Percentiles rank a stretch among this genome's conserved stretches.
Evolutionary conservation across 2,888 invertebrate genomes (phyloP).

Genomic region (Lasioglossum marginatum): DNA sequence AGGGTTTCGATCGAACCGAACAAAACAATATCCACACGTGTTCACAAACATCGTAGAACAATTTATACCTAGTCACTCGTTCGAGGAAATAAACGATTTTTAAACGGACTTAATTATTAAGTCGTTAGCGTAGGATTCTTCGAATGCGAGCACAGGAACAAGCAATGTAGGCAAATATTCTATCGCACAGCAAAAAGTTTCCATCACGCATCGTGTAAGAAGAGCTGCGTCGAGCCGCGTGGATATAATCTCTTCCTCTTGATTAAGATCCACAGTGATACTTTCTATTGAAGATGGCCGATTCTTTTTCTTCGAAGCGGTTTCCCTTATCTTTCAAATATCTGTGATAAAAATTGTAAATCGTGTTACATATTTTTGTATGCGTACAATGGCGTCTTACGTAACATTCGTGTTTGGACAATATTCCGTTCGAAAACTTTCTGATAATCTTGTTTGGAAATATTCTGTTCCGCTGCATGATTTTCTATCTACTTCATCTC

Average conservation of each 20-base stretch:
- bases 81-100: background rate
- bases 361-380: background rate
- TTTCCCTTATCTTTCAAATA: background rate
- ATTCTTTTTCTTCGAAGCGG: background rate
- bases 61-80: background rate
- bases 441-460: background rate
- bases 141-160: background rate
- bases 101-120: background rate
- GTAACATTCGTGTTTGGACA: background rate
- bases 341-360: background rate
- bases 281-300: background rate
- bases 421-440: background rate
- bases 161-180: slow-evolving; percentile 41
- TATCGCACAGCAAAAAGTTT: slow-evolving; percentile 74
- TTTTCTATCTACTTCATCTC: background rate
- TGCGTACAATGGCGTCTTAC: background rate
- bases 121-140: background rate
- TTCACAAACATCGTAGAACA: background rate
- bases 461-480: background rate
- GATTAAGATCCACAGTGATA: slow-evolving; percentile 42
- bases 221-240: slow-evolving; percentile 48
- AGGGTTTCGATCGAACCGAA: background rate
- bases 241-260: slow-evolving; percentile 41
- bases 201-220: slow-evolving; percentile 73
- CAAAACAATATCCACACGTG: background rate